Conservation (phyloP, 2,888 invertebrate genomes). For the Leptopilina drosophilae region DNA sequence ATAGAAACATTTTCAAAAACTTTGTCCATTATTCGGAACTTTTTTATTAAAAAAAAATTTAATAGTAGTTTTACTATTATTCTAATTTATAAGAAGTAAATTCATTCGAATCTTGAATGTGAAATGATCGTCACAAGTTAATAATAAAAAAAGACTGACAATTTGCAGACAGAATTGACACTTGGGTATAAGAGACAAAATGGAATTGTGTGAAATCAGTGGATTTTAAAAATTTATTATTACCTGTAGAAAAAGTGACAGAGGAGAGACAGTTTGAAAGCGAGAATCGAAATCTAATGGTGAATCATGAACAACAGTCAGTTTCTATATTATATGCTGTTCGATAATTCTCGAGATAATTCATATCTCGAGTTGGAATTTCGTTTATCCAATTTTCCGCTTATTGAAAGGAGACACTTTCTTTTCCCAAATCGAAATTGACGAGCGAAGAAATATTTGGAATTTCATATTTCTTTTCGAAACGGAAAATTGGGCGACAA, state of each 20-base stretch:
- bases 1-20: too few species aligned
- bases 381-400: slow-evolving; percentile 25
- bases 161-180: background rate
- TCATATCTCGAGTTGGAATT: background rate
- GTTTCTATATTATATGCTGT: background rate
- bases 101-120: too few species aligned
- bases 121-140: too few species aligned
- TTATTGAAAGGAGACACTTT: background rate
- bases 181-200: background rate
- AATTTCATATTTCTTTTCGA: too few species aligned
- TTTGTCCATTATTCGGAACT: too few species aligned
- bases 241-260: slow-evolving; percentile 11
- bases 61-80: too few species aligned
- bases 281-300: slow-evolving; percentile 6
- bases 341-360: slow-evolving; percentile 25
- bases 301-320: background rate
- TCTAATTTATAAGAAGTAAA: too few species aligned
- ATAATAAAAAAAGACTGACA: too few species aligned
- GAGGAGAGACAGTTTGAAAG: slow-evolving; percentile 17
- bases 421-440: slow-evolving; percentile 22
- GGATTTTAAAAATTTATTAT: slow-evolving; percentile 11
- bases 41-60: too few species aligned
- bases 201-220: background rate
- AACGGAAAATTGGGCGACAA: too few species aligned
- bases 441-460: slow-evolving; percentile 3